phyloP scores from a whole-genome alignment of 2,113 vertebrate genomes.

The Percopsis transmontana region DNA sequence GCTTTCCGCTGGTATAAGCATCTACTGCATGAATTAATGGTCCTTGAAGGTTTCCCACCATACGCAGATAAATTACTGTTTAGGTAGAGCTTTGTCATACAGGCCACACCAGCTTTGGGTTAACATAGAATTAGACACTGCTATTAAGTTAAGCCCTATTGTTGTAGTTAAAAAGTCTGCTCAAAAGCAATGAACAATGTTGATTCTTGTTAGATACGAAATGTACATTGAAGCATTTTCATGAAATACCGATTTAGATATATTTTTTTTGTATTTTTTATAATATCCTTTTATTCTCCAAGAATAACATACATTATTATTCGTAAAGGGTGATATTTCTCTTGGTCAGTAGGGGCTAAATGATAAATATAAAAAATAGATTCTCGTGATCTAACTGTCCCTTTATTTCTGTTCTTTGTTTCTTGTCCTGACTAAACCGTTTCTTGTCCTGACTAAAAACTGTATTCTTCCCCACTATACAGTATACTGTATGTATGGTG shows the following conservation, averaged over 20 bases:
- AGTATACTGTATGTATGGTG: background rate
- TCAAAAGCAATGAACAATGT: conserved; percentile 19
- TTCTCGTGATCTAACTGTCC: conserved; percentile 31
- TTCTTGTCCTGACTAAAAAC: too few species aligned
- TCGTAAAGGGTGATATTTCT: background rate
- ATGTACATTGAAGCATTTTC: background rate
- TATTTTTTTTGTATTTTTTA: background rate
- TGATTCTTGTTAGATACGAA: background rate
- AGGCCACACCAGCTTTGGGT: conserved; percentile 13
- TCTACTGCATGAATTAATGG: conserved; percentile 54
- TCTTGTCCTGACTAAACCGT: conserved; percentile 20
- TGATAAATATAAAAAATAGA: conserved; percentile 15
- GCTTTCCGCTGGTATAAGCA: conserved; percentile 52
- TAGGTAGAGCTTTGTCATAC: conserved; percentile 41
- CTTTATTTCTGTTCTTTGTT: conserved; percentile 9
- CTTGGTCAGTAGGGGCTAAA: conserved; percentile 35
- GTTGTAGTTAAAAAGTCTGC: conserved; percentile 22
- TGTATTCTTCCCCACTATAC: conserved; percentile 15
- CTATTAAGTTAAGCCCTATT: conserved; percentile 17
- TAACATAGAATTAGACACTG: conserved; percentile 21
- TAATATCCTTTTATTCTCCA: background rate
- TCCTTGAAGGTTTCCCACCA: conserved; percentile 32
- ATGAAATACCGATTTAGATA: background rate
- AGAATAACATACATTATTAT: background rate
- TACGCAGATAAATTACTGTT: conserved; percentile 39